Conservation (phyloP, 2,113 vertebrate genomes). For the Cryptomyrus ogoouensis region DNA sequence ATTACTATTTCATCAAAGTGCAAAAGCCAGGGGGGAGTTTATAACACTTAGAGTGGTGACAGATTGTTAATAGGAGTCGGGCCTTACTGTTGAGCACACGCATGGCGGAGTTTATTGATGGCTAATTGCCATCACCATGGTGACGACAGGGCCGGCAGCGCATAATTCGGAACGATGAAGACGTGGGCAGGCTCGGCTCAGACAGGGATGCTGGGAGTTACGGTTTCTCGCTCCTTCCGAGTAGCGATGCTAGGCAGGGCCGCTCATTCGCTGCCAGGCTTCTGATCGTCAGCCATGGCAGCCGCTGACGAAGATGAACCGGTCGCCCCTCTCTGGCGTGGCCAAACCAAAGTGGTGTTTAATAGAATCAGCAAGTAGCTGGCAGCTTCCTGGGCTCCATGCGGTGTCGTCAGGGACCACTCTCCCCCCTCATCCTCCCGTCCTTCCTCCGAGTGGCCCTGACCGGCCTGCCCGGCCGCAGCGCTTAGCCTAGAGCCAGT, state of each 20-base stretch:
- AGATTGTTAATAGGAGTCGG: background rate
- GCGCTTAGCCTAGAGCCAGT: conserved; percentile 16
- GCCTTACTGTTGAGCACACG: background rate
- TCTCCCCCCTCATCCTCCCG: conserved; percentile 19
- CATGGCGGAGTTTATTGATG: background rate
- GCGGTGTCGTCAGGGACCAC: conserved; percentile 35
- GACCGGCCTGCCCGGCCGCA: conserved; percentile 10
- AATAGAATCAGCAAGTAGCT: conserved; percentile 44
- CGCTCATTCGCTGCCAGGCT: no score
- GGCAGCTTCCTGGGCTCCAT: conserved; percentile 29
- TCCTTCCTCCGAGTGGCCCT: background rate
- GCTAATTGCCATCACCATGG: background rate
- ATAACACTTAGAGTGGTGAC: background rate
- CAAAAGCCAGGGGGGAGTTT: background rate
- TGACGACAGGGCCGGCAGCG: background rate
- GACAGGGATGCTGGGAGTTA: background rate
- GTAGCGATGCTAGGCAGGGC: background rate
- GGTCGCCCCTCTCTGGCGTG: conserved; percentile 17
- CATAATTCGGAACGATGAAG: background rate
- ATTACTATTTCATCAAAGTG: background rate
- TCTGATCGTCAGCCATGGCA: background rate
- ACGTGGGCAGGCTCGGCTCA: background rate
- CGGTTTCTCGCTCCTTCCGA: background rate
- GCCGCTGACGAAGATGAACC: background rate
- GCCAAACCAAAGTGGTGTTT: conserved; percentile 37